These are phyloP conservation scores for Morone chrysops DNA, from an alignment of 2,113 vertebrate genomes.

Conservation along the genomic window DNA sequence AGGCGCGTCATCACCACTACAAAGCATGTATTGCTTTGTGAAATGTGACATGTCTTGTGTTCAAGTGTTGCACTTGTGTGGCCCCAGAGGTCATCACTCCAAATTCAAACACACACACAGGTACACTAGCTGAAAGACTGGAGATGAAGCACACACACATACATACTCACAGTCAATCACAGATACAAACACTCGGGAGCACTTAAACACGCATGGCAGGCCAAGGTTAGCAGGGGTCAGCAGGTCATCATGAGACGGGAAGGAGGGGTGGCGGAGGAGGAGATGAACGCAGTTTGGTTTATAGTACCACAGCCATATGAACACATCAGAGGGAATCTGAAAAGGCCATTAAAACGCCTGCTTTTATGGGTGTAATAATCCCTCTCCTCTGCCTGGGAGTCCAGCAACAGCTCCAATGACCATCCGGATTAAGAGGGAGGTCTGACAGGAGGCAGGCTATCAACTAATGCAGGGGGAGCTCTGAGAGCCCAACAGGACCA, in stretches of 20 bases:
- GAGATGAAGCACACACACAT: conserved; percentile 27
- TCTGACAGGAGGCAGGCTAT: conserved; percentile 75
- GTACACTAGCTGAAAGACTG: conserved; percentile 7
- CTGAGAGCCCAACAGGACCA: conserved; percentile 56
- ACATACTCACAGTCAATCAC: conserved; percentile 51
- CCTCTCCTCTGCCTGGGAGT: conserved; percentile 69
- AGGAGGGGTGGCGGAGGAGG: conserved; percentile 10
- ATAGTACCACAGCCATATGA: conserved; percentile 72
- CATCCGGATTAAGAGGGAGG: conserved; percentile 75
- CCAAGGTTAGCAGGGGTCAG: conserved; percentile 74
- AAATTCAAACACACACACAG: background rate
- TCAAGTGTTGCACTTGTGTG: conserved; percentile 42
- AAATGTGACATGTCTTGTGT: conserved; percentile 46
- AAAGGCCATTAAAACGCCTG: conserved; percentile 81
- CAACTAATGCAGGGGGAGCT: conserved; percentile 73
- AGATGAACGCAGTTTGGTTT: conserved; percentile 72
- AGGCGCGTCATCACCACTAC: conserved; percentile 19
- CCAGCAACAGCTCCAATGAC: conserved; percentile 66
- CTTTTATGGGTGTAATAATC: conserved; percentile 84
- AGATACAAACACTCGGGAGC: conserved; percentile 52
- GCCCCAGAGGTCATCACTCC: conserved; percentile 50
- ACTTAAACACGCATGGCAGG: conserved; percentile 58
- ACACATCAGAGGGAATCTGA: conserved; percentile 79
- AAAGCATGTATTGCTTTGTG: conserved; percentile 26
- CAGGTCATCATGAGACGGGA: conserved; percentile 45